Evolutionary conservation across 2,888 invertebrate species (phyloP).

Genomic region (Junonia oenone): DNA sequence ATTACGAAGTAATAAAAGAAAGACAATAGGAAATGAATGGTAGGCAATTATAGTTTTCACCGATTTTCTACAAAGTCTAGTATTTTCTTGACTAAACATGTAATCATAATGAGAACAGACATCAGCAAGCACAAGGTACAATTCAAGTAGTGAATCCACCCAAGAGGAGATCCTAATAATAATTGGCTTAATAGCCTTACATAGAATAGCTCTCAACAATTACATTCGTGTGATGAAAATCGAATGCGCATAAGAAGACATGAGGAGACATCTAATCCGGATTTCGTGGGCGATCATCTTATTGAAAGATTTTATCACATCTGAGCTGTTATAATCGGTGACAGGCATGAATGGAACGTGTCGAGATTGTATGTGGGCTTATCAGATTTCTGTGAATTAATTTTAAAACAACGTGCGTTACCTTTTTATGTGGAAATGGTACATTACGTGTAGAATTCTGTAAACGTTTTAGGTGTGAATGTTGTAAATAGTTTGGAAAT

Average conservation of each 20-base stretch:
- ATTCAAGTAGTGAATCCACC: no score
- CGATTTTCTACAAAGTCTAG: no score
- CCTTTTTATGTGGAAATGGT: no score
- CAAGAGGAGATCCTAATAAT: not conserved
- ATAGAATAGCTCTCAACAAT: conserved; percentile 4
- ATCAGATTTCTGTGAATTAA: not conserved
- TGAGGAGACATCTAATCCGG: conserved; percentile 15
- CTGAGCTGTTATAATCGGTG: conserved; percentile 14
- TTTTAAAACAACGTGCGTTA: not conserved
- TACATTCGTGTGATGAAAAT: conserved; percentile 8
- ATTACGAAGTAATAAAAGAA: no score
- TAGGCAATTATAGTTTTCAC: no score
- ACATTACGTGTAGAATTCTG: no score
- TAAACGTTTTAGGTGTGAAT: no score
- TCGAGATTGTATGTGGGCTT: conserved; percentile 7
- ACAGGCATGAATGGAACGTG: conserved; percentile 8
- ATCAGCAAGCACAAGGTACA: no score
- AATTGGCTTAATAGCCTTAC: not conserved
- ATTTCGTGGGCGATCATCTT: conserved; percentile 22
- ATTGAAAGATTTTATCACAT: conserved; percentile 25
- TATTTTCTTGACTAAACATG: no score
- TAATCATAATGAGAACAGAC: no score
- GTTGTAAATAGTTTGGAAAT: no score
- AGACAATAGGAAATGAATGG: no score
- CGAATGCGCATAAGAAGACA: conserved; percentile 1